Percentiles rank a stretch among this genome's conserved stretches.
These are phyloP conservation scores for Chiloscyllium punctatum DNA, from an alignment of 2,797 vertebrate species.

Conservation along the genomic window DNA sequence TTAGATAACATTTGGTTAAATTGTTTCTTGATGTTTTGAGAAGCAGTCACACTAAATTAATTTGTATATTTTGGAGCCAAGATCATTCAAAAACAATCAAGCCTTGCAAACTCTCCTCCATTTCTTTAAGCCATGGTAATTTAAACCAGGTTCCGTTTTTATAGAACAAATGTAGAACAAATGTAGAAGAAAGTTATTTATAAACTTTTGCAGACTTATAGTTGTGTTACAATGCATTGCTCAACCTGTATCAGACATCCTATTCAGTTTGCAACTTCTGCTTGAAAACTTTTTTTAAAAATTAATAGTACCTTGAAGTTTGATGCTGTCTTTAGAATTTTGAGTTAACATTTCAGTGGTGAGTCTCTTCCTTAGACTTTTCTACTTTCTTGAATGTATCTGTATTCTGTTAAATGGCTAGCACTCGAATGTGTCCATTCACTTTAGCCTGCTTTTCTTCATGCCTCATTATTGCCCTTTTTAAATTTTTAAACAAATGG, in stretches of 20 bases:
- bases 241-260: background rate
- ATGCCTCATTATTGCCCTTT: no score
- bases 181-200: background rate
- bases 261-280: constrained; percentile 11
- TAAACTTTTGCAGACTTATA: background rate
- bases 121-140: background rate
- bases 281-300: background rate
- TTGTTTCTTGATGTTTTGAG: background rate
- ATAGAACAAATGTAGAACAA: background rate
- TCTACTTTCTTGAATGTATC: no score
- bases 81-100: background rate
- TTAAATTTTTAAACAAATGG: no score
- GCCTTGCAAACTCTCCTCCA: background rate
- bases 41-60: background rate
- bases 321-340: no score
- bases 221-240: background rate
- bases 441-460: no score
- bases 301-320: background rate
- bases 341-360: no score
- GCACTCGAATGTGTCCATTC: no score
- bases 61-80: background rate
- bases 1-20: background rate
- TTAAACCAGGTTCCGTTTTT: background rate
- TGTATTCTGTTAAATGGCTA: no score
- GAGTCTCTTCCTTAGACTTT: no score